phyloP scores from a whole-genome alignment of 2,113 vertebrate species.

The Neoarius graeffei region DNA sequence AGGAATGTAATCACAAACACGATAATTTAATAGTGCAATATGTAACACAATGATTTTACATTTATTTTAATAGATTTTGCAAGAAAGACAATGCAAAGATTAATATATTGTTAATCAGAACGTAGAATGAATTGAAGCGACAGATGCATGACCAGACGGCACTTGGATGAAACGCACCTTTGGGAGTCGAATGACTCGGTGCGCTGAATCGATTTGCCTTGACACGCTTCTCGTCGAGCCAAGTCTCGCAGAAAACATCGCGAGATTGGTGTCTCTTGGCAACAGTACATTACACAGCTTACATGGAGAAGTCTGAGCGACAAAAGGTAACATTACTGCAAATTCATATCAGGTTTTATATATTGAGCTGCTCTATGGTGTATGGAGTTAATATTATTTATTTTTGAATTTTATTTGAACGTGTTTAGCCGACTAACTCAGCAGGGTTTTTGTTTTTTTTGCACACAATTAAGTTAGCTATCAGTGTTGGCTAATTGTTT shows the following conservation, averaged over 20 bases:
- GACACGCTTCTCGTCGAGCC: background rate
- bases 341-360: background rate
- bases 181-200: background rate
- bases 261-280: slow-evolving; percentile 54
- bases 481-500: background rate
- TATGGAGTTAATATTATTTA: background rate
- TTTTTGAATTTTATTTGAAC: background rate
- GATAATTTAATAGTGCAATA: no score
- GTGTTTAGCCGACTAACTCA: background rate
- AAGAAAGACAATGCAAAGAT: no score
- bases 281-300: slow-evolving; percentile 50
- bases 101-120: no score
- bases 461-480: background rate
- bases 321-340: slow-evolving; percentile 48
- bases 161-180: background rate
- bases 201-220: background rate
- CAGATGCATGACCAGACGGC: background rate
- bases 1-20: no score
- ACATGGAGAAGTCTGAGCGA: slow-evolving; percentile 59
- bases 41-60: no score
- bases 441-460: background rate
- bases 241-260: slow-evolving; percentile 33
- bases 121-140: no score
- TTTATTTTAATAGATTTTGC: no score
- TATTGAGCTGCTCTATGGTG: background rate